A percentile compares a stretch with the other conserved stretches of the same genome.
Evolutionary conservation across 2,888 invertebrate genomes (phyloP).

Genomic region (Brachyopa scutellaris): DNA sequence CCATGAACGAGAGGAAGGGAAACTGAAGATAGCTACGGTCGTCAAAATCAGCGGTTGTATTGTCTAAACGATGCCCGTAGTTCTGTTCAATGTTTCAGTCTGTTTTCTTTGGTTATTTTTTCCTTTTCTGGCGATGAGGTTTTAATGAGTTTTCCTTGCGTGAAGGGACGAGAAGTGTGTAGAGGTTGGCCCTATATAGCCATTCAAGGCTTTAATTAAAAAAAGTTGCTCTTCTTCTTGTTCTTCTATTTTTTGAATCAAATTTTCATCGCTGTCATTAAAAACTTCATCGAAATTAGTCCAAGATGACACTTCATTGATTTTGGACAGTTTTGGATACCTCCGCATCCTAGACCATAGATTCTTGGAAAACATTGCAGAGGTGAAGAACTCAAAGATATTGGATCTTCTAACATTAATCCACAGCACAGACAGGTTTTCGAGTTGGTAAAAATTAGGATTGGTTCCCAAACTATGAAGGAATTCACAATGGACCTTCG

Average conservation of each 20-base stretch:
- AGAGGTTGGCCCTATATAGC: neutral
- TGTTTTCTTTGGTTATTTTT: constrained; percentile 12
- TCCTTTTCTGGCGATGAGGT: constrained; percentile 28
- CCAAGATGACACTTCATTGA: too few relatives aligned
- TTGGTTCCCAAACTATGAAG: too few relatives aligned
- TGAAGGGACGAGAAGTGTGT: neutral
- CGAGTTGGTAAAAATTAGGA: too few relatives aligned
- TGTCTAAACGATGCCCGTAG: constrained; percentile 56
- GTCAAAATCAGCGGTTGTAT: constrained; percentile 67
- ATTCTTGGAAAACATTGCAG: too few relatives aligned
- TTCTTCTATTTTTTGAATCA: neutral
- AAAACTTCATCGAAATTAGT: too few relatives aligned
- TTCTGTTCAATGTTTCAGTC: constrained; percentile 60
- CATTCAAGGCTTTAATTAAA: constrained; percentile 43
- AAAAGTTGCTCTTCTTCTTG: too few relatives aligned
- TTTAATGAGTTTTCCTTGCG: constrained; percentile 19
- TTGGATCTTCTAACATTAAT: too few relatives aligned
- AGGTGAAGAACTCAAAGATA: too few relatives aligned
- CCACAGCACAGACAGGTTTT: too few relatives aligned
- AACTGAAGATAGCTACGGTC: constrained; percentile 5
- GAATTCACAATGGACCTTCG: too few relatives aligned
- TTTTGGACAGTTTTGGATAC: too few relatives aligned
- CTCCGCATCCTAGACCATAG: too few relatives aligned
- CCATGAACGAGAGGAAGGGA: neutral
- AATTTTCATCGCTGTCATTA: neutral